Base-by-base conservation (phyloP, 2,888 invertebrate species). In the Drosophila gaucha region DNA sequence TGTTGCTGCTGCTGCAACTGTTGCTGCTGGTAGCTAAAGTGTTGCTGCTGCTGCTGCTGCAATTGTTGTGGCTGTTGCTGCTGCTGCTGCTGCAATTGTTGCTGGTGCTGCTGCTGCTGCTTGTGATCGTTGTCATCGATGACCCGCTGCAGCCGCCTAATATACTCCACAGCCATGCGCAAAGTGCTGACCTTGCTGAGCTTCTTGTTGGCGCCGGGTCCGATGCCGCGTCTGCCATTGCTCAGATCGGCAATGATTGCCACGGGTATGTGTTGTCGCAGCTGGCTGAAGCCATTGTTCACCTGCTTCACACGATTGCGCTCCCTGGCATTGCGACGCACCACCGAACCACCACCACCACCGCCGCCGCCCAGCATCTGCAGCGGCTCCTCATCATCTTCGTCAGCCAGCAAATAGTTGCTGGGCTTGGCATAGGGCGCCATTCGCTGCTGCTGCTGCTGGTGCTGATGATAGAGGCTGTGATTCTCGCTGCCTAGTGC, bases 291-390 rank as follows among this genome's bases (percentile, higher is more conserved):
- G 80, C 97, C 97, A 91, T 97, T 96, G 93, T 97, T 97, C 84
- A 97, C 97, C 94, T 97, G 97, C 92, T 97, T 97, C 75, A 98
- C 98, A 77, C 98, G 94, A 91, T 98, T 98, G 80, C 98, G 93
- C 92, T 98, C 98, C 24, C 98, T 94, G 36, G 98, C 98, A 92
- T 98, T 98, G 83, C 98, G 94, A 56, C 98, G 93, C 1, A 97
- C 96, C 14, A 97, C 97, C 6, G 97, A 96, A 52, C 96, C 96
- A 65, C 86, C 86, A 18, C 63, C 72, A n/a, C n/a, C n/a, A n/a
- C n/a, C n/a, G n/a, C n/a, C 56, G 49, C 20, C 60, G 22, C 65
- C 64, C 47, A 39, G 43, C 65, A 47, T 47, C 24, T 49, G 57
- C 35, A 63, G 62, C 12, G 60, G 52, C 18, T 20, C 26, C 8